These are phyloP conservation scores for Drosophila pallidifrons DNA, from an alignment of 1,140 invertebrate species.

Conservation along the genomic window DNA sequence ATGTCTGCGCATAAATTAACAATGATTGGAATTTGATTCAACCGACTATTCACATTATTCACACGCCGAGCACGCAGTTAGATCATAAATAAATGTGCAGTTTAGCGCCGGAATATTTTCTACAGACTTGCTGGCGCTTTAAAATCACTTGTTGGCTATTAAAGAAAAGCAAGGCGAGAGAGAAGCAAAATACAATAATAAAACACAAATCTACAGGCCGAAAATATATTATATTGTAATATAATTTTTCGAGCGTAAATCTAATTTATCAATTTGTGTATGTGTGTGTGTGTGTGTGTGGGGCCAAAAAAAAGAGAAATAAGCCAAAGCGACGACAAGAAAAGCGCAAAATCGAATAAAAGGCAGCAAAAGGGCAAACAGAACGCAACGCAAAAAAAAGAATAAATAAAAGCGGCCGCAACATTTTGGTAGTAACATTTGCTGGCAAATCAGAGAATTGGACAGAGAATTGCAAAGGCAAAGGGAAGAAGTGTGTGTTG, in stretches of 20 bases:
- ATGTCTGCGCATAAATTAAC: conserved; percentile 34
- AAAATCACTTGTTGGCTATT: conserved; percentile 59
- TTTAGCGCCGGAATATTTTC: conserved; percentile 6
- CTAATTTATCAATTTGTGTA: conserved; percentile 80
- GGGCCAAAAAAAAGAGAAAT: conserved; percentile 32
- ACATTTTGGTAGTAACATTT: conserved; percentile 61
- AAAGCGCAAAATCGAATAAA: conserved; percentile 58
- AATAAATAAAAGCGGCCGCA: conserved; percentile 39
- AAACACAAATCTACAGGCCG: conserved; percentile 63
- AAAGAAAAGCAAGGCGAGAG: conserved; percentile 19
- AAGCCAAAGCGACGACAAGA: conserved; percentile 29
- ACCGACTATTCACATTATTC: conserved; percentile 6
- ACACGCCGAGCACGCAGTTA: conserved; percentile 38
- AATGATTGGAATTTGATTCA: conserved; percentile 7
- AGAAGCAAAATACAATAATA: conserved; percentile 49
- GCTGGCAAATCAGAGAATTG: conserved; percentile 48
- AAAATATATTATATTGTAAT: conserved; percentile 79
- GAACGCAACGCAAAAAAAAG: not conserved
- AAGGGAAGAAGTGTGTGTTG: not conserved
- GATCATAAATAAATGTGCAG: conserved; percentile 59
- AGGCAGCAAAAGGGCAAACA: conserved; percentile 39
- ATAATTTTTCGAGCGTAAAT: conserved; percentile 82
- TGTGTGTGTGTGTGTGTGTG: conserved; percentile 18
- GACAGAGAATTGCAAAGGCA: conserved; percentile 28
- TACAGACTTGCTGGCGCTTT: conserved; percentile 35